These are phyloP conservation scores for Athalia rosae DNA, from an alignment of 2,888 invertebrate genomes.

Conservation along the genomic window DNA sequence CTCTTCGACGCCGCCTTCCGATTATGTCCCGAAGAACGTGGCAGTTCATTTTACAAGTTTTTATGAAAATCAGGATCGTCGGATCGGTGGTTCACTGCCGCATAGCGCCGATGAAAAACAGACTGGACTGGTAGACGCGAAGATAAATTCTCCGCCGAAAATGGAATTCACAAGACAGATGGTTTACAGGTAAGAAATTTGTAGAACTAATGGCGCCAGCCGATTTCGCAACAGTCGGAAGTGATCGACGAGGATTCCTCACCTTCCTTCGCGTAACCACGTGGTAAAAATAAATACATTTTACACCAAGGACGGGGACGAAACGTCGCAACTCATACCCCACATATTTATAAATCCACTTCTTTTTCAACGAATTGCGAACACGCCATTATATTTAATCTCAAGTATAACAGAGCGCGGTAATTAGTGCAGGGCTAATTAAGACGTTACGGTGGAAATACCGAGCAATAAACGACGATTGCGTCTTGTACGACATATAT, in stretches of 20 bases:
- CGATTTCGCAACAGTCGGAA: no score
- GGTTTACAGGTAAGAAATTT: conserved; percentile 59
- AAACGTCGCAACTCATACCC: no score
- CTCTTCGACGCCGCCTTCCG: conserved; percentile 34
- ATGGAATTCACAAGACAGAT: conserved; percentile 62
- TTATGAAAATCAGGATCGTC: conserved; percentile 49
- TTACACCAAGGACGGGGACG: no score
- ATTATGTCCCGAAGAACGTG: conserved; percentile 53
- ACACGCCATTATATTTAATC: neutral
- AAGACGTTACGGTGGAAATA: conserved; percentile 38
- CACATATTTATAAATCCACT: neutral
- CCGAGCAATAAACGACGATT: conserved; percentile 18
- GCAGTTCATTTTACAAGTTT: conserved; percentile 63
- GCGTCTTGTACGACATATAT: neutral
- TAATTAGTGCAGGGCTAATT: conserved; percentile 36
- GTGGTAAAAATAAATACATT: no score
- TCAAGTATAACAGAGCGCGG: neutral
- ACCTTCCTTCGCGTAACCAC: no score
- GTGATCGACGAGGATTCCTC: no score
- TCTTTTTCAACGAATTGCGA: conserved; percentile 1
- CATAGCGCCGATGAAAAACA: conserved; percentile 9
- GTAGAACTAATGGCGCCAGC: no score
- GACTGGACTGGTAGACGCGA: conserved; percentile 4
- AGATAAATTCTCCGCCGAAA: conserved; percentile 44
- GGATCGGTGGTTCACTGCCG: conserved; percentile 4